Percentiles rank a stretch among this genome's conserved stretches.
phyloP scores from a whole-genome alignment of 53 echinoderm and acorn worm genomes.

The Astropecten irregularis region DNA sequence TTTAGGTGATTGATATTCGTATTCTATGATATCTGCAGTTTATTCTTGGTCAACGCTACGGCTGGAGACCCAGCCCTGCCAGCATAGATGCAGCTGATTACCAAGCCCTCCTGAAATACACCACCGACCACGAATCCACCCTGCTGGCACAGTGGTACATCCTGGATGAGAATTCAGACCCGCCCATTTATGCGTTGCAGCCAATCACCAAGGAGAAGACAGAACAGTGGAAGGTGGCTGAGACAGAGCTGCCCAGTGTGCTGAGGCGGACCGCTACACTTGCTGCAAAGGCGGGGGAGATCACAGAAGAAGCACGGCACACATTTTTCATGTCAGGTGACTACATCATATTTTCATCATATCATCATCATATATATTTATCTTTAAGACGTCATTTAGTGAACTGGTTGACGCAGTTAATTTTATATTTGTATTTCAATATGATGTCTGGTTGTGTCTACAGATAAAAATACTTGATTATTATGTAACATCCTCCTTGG shows the following conservation, averaged over 20 bases:
- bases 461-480: no score
- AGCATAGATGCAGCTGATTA: conserved; percentile 72
- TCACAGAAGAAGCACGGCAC: conserved; percentile 60
- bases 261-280: conserved; percentile 67
- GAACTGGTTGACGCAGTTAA: no score
- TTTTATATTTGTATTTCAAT: no score
- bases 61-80: conserved; percentile 86
- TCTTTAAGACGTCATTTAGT: no score
- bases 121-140: conserved; percentile 11
- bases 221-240: conserved; percentile 65
- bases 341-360: conserved; percentile 8
- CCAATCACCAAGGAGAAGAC: conserved; percentile 70
- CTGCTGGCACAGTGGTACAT: conserved; percentile 84
- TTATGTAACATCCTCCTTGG: no score
- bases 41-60: conserved; percentile 92
- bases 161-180: conserved; percentile 79
- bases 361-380: no score
- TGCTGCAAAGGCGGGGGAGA: conserved; percentile 60
- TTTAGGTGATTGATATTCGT: no score
- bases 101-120: conserved; percentile 57
- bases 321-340: conserved; percentile 82
- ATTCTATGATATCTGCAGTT: conserved; percentile 75
- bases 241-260: conserved; percentile 61
- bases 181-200: conserved; percentile 81
- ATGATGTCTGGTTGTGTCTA: no score